A percentile compares a stretch with the other conserved stretches of the same genome.
phyloP scores from a whole-genome alignment of 2,113 vertebrate species.

The Istiophorus platypterus region DNA sequence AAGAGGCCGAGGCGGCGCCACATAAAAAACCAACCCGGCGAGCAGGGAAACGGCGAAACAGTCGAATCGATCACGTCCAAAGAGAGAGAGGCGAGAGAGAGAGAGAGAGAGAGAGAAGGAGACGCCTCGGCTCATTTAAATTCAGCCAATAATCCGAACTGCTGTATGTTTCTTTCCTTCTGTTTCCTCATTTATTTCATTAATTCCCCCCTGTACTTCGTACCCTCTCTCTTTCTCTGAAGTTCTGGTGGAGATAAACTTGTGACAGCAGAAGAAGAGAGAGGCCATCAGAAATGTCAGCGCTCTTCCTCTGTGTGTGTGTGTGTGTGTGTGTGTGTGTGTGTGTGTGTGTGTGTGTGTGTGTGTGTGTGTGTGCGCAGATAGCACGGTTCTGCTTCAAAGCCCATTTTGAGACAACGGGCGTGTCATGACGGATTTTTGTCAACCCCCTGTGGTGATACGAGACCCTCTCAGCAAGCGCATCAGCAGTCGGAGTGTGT shows the following conservation, averaged over 20 bases:
- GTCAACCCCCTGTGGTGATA: conserved; percentile 61
- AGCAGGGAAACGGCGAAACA: conserved; percentile 5
- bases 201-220: background rate
- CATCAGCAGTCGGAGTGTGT: conserved; percentile 8
- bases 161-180: background rate
- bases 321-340: conserved; percentile 21
- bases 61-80: background rate
- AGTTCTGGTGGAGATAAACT: conserved; percentile 39
- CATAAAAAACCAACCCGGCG: no score
- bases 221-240: conserved; percentile 15
- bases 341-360: conserved; percentile 36
- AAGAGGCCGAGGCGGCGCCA: background rate
- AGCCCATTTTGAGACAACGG: conserved; percentile 66
- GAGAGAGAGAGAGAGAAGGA: no score
- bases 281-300: conserved; percentile 36
- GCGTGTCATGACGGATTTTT: conserved; percentile 67
- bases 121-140: conserved; percentile 7
- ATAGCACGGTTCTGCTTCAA: conserved; percentile 67
- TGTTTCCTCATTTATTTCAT: background rate
- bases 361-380: conserved; percentile 38
- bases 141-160: background rate
- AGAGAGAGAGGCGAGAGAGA: no score
- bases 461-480: conserved; percentile 20
- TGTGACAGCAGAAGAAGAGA: conserved; percentile 53
- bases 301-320: background rate